Conservation (phyloP, 1,140 invertebrate genomes). For the Listronotus bonariensis region DNA sequence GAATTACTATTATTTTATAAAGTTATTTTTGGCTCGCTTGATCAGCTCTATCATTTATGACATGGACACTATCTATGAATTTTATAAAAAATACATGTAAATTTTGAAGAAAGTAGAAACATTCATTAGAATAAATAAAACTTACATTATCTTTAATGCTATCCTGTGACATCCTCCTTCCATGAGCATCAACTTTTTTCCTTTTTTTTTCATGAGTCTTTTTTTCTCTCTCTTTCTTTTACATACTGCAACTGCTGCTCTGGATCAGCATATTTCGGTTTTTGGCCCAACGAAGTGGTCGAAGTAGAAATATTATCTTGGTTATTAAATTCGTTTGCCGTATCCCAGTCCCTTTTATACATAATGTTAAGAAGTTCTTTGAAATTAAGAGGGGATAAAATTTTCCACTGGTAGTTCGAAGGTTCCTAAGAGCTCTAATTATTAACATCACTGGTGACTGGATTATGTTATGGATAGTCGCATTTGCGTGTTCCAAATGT, state of each 20-base stretch:
- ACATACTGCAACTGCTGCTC: slow-evolving; percentile 14
- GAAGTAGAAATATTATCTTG: background rate
- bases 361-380: slow-evolving; percentile 64
- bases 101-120: background rate
- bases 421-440: slow-evolving; percentile 66
- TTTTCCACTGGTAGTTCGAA: slow-evolving; percentile 61
- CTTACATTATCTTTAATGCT: slow-evolving; percentile 33
- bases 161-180: slow-evolving; percentile 27
- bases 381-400: slow-evolving; percentile 69
- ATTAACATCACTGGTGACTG: slow-evolving; percentile 66
- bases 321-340: too few relatives aligned
- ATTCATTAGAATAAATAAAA: slow-evolving; percentile 3
- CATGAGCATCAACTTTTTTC: background rate
- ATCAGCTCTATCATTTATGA: too few relatives aligned
- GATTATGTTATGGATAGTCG: slow-evolving; percentile 68
- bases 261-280: slow-evolving; percentile 20
- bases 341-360: slow-evolving; percentile 32
- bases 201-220: slow-evolving; percentile 9
- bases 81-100: too few relatives aligned
- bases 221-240: slow-evolving; percentile 11
- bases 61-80: too few relatives aligned
- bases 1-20: too few relatives aligned
- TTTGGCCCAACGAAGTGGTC: slow-evolving; percentile 1
- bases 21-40: too few relatives aligned
- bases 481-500: slow-evolving; percentile 65